A percentile compares a stretch with the other conserved stretches of the same genome.
Evolutionary conservation across 2,797 vertebrate genomes (phyloP).

Genomic region (Hybognathus amarus): DNA sequence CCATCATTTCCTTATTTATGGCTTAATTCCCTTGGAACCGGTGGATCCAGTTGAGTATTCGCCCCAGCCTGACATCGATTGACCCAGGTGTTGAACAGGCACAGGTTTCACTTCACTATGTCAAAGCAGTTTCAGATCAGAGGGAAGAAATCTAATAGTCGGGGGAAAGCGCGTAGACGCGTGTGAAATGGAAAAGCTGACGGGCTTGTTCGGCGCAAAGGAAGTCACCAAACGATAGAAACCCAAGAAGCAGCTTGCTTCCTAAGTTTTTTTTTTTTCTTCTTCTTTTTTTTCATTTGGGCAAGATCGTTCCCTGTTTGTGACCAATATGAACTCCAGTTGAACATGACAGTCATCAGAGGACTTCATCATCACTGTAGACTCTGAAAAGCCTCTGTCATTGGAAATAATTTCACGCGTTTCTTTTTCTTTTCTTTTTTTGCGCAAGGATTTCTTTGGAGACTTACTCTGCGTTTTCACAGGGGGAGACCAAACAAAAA

Average conservation of each 20-base stretch:
- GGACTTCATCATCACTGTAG: constrained; percentile 33
- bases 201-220: constrained; percentile 62
- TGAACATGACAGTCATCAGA: constrained; percentile 65
- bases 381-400: constrained; percentile 62
- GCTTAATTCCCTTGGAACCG: constrained; percentile 94
- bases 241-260: constrained; percentile 63
- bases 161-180: constrained; percentile 49
- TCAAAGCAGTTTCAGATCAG: constrained; percentile 69
- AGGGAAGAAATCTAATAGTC: constrained; percentile 50
- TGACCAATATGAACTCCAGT: constrained; percentile 72
- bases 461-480: constrained; percentile 64
- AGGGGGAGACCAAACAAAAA: constrained; percentile 73
- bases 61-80: constrained; percentile 76
- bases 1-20: constrained; percentile 74
- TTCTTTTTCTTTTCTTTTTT: background rate
- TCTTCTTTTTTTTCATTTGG: constrained; percentile 37
- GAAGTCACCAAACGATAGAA: constrained; percentile 66
- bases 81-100: constrained; percentile 61
- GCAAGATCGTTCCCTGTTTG: constrained; percentile 74
- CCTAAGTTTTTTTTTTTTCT: constrained; percentile 63
- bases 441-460: constrained; percentile 63
- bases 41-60: constrained; percentile 97
- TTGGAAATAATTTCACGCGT: constrained; percentile 40
- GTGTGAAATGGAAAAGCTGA: constrained; percentile 69
- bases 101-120: constrained; percentile 70